Evolutionary conservation across 2,797 vertebrate genomes (phyloP), one percentile per base, ranked within the genome.

Genomic region (Epinephelus coioides): DNA sequence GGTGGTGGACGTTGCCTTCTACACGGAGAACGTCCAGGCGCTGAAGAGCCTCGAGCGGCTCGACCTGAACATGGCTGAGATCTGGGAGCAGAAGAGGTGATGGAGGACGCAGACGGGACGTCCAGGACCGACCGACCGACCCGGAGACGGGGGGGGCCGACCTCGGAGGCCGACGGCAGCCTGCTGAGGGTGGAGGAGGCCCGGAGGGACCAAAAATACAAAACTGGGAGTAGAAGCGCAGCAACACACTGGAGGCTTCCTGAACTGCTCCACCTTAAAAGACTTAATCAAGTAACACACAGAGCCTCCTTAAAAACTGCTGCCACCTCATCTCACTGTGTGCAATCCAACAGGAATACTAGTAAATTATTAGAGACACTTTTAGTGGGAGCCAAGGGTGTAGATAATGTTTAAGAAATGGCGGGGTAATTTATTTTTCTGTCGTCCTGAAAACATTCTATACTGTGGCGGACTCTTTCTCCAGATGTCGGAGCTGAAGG

Each of bases 71-170:
- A 97, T 99, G 98, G 95, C 93, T 0, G 98, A 99, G 91, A 98
- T 99, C 88, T 99, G 98, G 98, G 98, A 99, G 94, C 97, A 97
- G 96, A 99, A 99, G 96, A 99, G 98, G 97, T 99, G 98, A 99
- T 96, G 80, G 81, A 64, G 78, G 88, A 76, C 14, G 27, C 78
- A 79, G 25, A 54, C 65, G 1, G 6, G 49, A 76, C 54, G 23
- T 76, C 65, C 68, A 18, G 61, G 60, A 60, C 68, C 27, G 11
- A 63, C 47, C 11, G 1, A 47, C 15, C 1, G 6, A 50, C 50
- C 64, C 23, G 11, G 38, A 13, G 50, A 54, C 5, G 3, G 30
- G 8, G 9, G 21, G 13, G 46, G 43, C 27, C 17, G 30, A 77
- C 21, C 76, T 56, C 61, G 1, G 54, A 23, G 14, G 34, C 49